These are phyloP conservation scores for Bufo bufo DNA, from an alignment of 2,113 vertebrate species.

Conservation along the genomic window DNA sequence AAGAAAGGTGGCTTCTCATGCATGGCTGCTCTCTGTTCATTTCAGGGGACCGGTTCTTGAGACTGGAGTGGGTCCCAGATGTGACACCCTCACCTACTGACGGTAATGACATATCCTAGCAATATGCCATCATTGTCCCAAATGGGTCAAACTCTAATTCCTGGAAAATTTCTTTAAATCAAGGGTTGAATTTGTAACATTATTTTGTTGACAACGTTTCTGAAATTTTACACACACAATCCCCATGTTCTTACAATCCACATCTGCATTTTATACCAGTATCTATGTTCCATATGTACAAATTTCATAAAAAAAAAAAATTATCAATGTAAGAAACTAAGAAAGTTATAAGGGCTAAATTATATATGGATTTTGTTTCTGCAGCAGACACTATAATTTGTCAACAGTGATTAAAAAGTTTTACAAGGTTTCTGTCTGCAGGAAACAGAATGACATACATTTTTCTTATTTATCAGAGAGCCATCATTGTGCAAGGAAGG, in stretches of 20 bases:
- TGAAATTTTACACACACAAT: neutral
- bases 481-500: conserved; percentile 28
- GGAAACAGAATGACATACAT: conserved; percentile 13
- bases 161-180: too few species aligned
- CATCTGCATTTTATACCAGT: neutral
- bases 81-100: too few species aligned
- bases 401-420: conserved; percentile 48
- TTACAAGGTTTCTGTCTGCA: conserved; percentile 33
- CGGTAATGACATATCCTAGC: too few species aligned
- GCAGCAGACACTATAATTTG: conserved; percentile 43
- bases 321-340: neutral
- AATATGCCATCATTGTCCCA: too few species aligned
- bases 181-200: too few species aligned
- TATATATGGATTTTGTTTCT: conserved; percentile 21
- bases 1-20: too few species aligned
- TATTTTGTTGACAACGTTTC: too few species aligned
- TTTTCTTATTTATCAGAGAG: conserved; percentile 16
- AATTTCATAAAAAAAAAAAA: conserved; percentile 30
- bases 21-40: too few species aligned
- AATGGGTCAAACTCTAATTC: too few species aligned
- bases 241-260: neutral
- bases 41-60: too few species aligned
- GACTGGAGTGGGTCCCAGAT: too few species aligned
- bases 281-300: neutral
- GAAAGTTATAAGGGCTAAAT: conserved; percentile 25